phyloP scores from a whole-genome alignment of 1,140 invertebrate species.

The Aphaenogaster ashmeadi region DNA sequence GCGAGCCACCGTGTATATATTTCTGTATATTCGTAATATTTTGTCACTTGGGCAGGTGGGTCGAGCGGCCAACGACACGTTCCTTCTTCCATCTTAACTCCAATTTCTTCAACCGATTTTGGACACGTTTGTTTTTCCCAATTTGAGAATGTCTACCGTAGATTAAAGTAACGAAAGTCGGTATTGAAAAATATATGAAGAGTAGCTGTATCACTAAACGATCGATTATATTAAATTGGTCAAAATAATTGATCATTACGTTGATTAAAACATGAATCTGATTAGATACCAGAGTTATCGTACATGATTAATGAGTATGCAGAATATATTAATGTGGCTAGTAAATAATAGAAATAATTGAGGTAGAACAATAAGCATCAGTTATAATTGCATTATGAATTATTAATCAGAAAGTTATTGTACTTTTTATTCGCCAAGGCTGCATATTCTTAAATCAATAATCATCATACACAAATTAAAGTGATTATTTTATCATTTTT shows the following conservation, averaged over 20 bases:
- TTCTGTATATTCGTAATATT: slow-evolving; percentile 75
- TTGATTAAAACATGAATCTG: background rate
- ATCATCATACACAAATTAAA: background rate
- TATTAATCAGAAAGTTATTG: background rate
- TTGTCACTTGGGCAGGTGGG: slow-evolving; percentile 75
- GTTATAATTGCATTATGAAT: background rate
- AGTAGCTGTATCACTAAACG: slow-evolving; percentile 33
- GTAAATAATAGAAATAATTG: background rate
- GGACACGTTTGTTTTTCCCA: slow-evolving; percentile 56
- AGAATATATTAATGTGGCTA: background rate
- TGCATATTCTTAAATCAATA: background rate
- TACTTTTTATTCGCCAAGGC: background rate
- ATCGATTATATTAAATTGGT: background rate
- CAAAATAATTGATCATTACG: background rate
- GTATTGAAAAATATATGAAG: slow-evolving; percentile 36
- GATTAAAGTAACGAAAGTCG: slow-evolving; percentile 62
- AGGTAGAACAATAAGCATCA: background rate
- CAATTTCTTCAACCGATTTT: slow-evolving; percentile 64
- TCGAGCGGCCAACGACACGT: slow-evolving; percentile 76
- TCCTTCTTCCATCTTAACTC: slow-evolving; percentile 59
- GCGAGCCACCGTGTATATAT: slow-evolving; percentile 57
- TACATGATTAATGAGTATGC: background rate
- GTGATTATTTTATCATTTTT: background rate
- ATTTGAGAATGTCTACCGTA: slow-evolving; percentile 63
- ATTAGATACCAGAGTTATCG: background rate